Evolutionary conservation across 1,140 invertebrate genomes (phyloP).

Genomic region (Anastrepha ludens): DNA sequence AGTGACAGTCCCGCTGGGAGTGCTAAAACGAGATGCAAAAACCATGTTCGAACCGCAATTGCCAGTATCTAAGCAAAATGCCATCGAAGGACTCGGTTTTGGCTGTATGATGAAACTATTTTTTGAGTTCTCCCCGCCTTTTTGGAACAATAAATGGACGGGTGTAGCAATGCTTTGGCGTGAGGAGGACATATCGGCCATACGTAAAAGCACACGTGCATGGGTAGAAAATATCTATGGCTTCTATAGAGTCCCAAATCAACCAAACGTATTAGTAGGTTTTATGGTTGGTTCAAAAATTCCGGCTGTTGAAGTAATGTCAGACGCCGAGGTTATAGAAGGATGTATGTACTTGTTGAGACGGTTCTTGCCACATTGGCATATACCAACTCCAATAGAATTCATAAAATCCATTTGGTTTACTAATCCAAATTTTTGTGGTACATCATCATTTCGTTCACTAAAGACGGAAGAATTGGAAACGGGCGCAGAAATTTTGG

Average conservation of each 20-base stretch:
- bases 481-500: neutral
- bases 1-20: conserved; percentile 81
- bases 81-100: conserved; percentile 80
- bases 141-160: conserved; percentile 78
- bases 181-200: conserved; percentile 75
- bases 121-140: conserved; percentile 79
- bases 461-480: conserved; percentile 70
- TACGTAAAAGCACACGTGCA: conserved; percentile 74
- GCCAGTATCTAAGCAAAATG: conserved; percentile 77
- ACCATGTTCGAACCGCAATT: conserved; percentile 78
- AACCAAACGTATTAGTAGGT: conserved; percentile 81
- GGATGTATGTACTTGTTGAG: conserved; percentile 74
- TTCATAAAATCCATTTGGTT: conserved; percentile 77
- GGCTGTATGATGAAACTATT: conserved; percentile 86
- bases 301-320: conserved; percentile 76
- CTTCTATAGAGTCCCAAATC: conserved; percentile 78
- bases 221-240: conserved; percentile 81
- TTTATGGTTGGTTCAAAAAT: conserved; percentile 77
- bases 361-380: conserved; percentile 62
- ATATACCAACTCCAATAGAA: conserved; percentile 56
- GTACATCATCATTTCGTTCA: conserved; percentile 82
- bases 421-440: conserved; percentile 79
- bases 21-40: conserved; percentile 78
- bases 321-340: conserved; percentile 72
- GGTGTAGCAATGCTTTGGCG: conserved; percentile 77